Percentiles rank a stretch among this genome's conserved stretches.
Conservation (phyloP, 2,888 invertebrate genomes). For the Drosophila ustulata region DNA sequence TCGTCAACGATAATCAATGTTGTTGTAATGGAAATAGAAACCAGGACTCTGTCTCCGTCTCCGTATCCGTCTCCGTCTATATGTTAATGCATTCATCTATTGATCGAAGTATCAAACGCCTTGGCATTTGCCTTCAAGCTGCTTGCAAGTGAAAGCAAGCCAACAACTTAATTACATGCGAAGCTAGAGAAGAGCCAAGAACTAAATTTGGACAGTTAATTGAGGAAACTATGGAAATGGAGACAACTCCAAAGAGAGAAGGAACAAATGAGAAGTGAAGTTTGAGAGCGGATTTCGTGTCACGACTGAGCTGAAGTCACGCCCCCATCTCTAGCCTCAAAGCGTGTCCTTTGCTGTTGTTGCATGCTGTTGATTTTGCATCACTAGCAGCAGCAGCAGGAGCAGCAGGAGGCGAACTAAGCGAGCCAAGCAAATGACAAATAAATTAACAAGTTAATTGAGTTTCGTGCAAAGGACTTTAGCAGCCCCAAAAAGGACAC, state of each 20-base stretch:
- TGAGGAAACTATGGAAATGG: not conserved
- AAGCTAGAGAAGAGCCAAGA: too few relatives aligned
- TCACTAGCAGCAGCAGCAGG: not conserved
- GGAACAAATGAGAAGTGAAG: not conserved
- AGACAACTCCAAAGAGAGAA: not conserved
- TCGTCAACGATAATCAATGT: too few relatives aligned
- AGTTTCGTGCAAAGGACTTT: constrained; percentile 64
- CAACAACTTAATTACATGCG: too few relatives aligned
- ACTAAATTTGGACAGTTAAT: not conserved
- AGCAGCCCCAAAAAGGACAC: constrained; percentile 12
- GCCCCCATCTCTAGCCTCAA: constrained; percentile 3
- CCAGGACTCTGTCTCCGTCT: too few relatives aligned
- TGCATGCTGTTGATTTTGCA: constrained; percentile 11
- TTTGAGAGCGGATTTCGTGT: not conserved
- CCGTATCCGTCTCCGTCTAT: too few relatives aligned
- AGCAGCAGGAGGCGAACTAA: constrained; percentile 34
- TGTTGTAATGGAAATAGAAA: too few relatives aligned
- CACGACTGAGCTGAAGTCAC: not conserved
- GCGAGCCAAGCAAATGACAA: constrained; percentile 76
- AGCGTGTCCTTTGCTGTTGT: constrained; percentile 8
- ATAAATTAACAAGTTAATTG: constrained; percentile 80
- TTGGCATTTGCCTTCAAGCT: too few relatives aligned
- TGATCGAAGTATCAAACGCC: too few relatives aligned
- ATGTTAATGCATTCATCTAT: too few relatives aligned
- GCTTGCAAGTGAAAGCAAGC: too few relatives aligned